These are phyloP conservation scores for Orthonyx spaldingii DNA, from an alignment of 2,113 vertebrate genomes.

Conservation along the genomic window DNA sequence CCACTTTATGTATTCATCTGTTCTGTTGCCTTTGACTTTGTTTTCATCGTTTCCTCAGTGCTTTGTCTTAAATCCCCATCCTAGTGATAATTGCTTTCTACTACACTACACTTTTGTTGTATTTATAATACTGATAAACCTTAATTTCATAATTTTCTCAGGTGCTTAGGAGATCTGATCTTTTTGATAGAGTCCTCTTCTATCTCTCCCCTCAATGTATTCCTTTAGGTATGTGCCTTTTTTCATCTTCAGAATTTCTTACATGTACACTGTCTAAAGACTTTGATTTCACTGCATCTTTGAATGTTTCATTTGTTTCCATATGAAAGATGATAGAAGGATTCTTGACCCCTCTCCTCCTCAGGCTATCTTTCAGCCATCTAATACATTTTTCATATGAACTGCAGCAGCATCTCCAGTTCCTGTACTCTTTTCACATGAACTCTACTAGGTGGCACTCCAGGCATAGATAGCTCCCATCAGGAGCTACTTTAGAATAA, in stretches of 20 bases:
- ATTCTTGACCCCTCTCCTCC: background rate
- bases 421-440: background rate
- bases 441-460: conserved; percentile 10
- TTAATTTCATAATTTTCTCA: background rate
- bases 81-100: background rate
- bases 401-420: background rate
- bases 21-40: background rate
- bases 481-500: background rate
- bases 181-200: background rate
- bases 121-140: background rate
- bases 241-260: background rate
- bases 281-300: background rate
- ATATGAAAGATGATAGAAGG: background rate
- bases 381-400: background rate
- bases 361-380: background rate
- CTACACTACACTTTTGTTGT: background rate
- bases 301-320: background rate
- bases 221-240: background rate
- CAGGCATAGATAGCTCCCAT: background rate
- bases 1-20: background rate
- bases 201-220: background rate
- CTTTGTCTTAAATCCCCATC: background rate
- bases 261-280: background rate
- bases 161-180: background rate
- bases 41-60: background rate